Base-by-base conservation (phyloP, 2,888 invertebrate genomes). In the Agriopis leucophaearia region DNA sequence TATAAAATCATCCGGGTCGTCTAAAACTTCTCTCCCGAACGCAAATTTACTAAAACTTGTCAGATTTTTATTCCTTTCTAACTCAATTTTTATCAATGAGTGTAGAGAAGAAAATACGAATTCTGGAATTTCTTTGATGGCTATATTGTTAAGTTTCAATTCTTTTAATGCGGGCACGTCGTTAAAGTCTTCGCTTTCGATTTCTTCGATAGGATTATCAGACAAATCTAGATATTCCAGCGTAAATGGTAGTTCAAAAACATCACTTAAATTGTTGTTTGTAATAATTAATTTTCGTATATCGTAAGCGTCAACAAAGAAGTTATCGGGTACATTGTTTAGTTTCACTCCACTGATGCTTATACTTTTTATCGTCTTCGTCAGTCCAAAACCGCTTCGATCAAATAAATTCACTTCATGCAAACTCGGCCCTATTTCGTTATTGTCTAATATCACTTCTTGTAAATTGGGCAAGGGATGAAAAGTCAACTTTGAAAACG, bases 201-300 rank as follows among this genome's bases (percentile, higher is more conserved):
- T 82, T 16, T 87, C 87, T 0, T 80, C 75, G 4, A 96, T 92
- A 9, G 94, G 92, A 60, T 95, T 96, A 52, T 95, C 95, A 0
- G 96, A 96, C 13, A 96, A 75, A 82, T 96, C 96, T 16, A 96
- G 85, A 69, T 94, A 93, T 77, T 95, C 90, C 8, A 96, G 75
- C 0, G 94, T 94, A 36, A 88, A 90, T 0, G 96, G 96, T 61
- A 96, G 78, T 42, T 91, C 87, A 35, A 96, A 96, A 9, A 96
- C 83, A 6, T 86, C 85, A 0, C 78, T 84, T 2, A 96, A 84
- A 13, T 93, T 91, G 78, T 96, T 96, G 62, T 94, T 91, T 0
- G 94, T 87, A 59, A 95, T 83, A 0, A 86, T 83, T 0, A 95
- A 78, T 64, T 85, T 83, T 65, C 88, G 85, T 59, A 95, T 79